Percentiles rank a stretch among this genome's conserved stretches.
Conservation (phyloP, 2,888 invertebrate genomes). For the Hypselothyrea guttata region DNA sequence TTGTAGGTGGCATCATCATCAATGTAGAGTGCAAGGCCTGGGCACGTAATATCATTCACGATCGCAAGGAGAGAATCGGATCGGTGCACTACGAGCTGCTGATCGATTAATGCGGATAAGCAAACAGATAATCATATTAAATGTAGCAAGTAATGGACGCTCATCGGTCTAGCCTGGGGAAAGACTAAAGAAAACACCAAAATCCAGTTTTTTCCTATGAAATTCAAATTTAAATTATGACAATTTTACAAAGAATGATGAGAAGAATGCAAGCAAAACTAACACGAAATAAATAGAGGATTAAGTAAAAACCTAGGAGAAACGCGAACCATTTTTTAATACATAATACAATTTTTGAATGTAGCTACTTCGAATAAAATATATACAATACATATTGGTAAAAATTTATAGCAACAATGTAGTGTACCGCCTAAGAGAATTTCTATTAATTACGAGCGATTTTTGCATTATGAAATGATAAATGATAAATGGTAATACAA, state of each 20-base stretch:
- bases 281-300: slow-evolving; percentile 18
- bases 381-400: slow-evolving; percentile 8
- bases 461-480: slow-evolving; percentile 49
- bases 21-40: slow-evolving; percentile 89
- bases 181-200: slow-evolving; percentile 44
- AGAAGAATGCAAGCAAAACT: slow-evolving; percentile 8
- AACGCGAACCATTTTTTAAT: slow-evolving; percentile 37
- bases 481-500: slow-evolving; percentile 15
- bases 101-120: slow-evolving; percentile 82
- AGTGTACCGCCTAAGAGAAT: slow-evolving; percentile 49
- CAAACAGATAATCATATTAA: not conserved
- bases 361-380: slow-evolving; percentile 45
- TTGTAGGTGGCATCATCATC: slow-evolving; percentile 84
- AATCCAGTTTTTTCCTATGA: slow-evolving; percentile 35
- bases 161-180: slow-evolving; percentile 17
- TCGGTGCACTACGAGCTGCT: slow-evolving; percentile 89
- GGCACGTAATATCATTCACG: slow-evolving; percentile 87
- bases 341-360: slow-evolving; percentile 41
- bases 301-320: slow-evolving; percentile 6
- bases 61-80: slow-evolving; percentile 87
- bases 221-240: not conserved
- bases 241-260: not conserved
- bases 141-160: slow-evolving; percentile 18
- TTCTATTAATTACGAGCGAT: slow-evolving; percentile 46
- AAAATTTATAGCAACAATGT: slow-evolving; percentile 33